A percentile compares a stretch with the other conserved stretches of the same genome.
Evolutionary conservation across 2,888 invertebrate species (phyloP).

Genomic region (Aphidius colemani): DNA sequence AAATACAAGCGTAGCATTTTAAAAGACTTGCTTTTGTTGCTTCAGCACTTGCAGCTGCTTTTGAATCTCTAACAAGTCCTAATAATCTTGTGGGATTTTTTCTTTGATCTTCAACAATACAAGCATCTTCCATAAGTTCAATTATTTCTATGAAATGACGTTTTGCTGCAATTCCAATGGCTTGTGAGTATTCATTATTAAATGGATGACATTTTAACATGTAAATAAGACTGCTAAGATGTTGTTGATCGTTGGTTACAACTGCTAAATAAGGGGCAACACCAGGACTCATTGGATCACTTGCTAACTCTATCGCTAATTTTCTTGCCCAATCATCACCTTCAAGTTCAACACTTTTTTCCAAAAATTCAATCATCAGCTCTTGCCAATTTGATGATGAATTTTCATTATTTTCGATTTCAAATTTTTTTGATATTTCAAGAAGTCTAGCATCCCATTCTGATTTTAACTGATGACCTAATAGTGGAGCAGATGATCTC

Average conservation of each 20-base stretch:
- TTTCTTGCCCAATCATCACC: slow-evolving; percentile 49
- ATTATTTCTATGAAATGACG: slow-evolving; percentile 45
- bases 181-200: slow-evolving; percentile 44
- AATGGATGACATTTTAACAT: slow-evolving; percentile 39
- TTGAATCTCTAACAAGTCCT: slow-evolving; percentile 49
- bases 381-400: slow-evolving; percentile 49
- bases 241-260: slow-evolving; percentile 43
- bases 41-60: slow-evolving; percentile 49
- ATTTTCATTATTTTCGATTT: slow-evolving; percentile 27
- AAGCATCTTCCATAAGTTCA: slow-evolving; percentile 46
- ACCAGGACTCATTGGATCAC: slow-evolving; percentile 35
- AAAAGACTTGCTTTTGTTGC: slow-evolving; percentile 50
- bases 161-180: slow-evolving; percentile 49
- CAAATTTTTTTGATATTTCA: slow-evolving; percentile 41
- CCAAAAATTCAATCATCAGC: slow-evolving; percentile 47
- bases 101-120: slow-evolving; percentile 43
- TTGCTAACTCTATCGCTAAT: slow-evolving; percentile 46
- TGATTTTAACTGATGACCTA: slow-evolving; percentile 46
- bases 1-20: slow-evolving; percentile 50
- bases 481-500: slow-evolving; percentile 45
- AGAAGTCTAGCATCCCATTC: slow-evolving; percentile 46
- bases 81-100: slow-evolving; percentile 49
- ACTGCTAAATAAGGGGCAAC: slow-evolving; percentile 46
- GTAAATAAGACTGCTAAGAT: slow-evolving; percentile 43
- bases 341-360: slow-evolving; percentile 48